Percentiles rank a stretch among this genome's conserved stretches.
phyloP scores from a whole-genome alignment of 2,797 vertebrate species.

The Melanotaenia boesemani region DNA sequence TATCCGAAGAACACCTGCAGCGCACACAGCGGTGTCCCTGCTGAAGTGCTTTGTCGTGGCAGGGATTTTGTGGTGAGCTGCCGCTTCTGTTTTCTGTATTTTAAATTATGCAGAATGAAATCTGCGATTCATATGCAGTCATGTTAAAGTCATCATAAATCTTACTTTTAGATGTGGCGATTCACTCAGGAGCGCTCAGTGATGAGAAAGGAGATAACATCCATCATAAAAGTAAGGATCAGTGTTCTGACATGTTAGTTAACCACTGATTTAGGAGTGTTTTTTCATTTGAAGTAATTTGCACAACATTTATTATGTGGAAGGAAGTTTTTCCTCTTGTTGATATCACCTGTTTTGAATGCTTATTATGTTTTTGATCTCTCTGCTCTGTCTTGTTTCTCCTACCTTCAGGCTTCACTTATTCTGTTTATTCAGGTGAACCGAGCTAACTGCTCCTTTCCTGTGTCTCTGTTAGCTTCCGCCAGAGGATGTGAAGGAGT shows the following conservation, averaged over 20 bases:
- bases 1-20: constrained; percentile 97
- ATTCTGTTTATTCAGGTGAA: constrained; percentile 9
- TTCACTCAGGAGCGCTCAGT: constrained; percentile 95
- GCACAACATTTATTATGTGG: background rate
- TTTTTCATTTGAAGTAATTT: background rate
- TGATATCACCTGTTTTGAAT: background rate
- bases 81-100: background rate
- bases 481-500: constrained; percentile 97
- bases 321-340: background rate
- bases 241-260: background rate
- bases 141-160: background rate
- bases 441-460: constrained; percentile 15
- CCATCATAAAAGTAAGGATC: constrained; percentile 90
- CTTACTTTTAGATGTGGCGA: constrained; percentile 93
- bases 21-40: constrained; percentile 94
- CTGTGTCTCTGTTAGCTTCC: constrained; percentile 85
- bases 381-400: background rate
- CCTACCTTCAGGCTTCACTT: background rate
- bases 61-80: constrained; percentile 95
- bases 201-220: constrained; percentile 92
- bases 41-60: constrained; percentile 95
- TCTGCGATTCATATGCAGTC: background rate
- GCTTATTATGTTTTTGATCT: background rate
- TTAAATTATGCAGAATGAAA: background rate
- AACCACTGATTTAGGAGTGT: background rate